phyloP scores from a whole-genome alignment of 2,888 invertebrate genomes.

The Drosophila mimica region DNA sequence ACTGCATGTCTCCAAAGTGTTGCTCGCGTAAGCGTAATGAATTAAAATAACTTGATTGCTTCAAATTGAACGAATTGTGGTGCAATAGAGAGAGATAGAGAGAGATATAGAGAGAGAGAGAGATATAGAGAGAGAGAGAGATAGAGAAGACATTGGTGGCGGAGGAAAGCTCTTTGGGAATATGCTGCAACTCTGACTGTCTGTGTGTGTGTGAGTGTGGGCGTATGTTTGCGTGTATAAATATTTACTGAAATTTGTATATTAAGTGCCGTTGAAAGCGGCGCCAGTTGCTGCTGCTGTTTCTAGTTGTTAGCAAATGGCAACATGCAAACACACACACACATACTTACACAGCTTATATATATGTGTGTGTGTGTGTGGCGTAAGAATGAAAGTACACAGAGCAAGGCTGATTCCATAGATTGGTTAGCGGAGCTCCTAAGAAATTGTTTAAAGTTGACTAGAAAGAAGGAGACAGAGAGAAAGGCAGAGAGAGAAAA shows the following conservation, averaged over 20 bases:
- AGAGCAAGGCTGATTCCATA: constrained; percentile 50
- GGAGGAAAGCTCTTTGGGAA: constrained; percentile 45
- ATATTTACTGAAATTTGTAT: constrained; percentile 81
- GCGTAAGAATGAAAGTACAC: constrained; percentile 35
- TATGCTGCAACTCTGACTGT: constrained; percentile 16
- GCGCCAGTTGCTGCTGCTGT: constrained; percentile 48
- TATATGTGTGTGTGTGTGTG: constrained; percentile 1
- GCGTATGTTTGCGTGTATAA: constrained; percentile 47
- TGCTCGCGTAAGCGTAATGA: constrained; percentile 79
- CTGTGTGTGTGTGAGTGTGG: constrained; percentile 23
- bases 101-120: not conserved
- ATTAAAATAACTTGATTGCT: constrained; percentile 82
- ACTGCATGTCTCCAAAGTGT: constrained; percentile 72
- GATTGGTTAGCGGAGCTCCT: constrained; percentile 9
- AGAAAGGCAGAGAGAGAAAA: not conserved
- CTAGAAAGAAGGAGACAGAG: not conserved
- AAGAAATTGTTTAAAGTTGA: not conserved
- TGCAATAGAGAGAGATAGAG: constrained; percentile 11
- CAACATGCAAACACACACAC: constrained; percentile 31
- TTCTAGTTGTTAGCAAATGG: constrained; percentile 43
- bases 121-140: not conserved
- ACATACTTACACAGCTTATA: constrained; percentile 10
- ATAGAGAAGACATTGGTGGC: not conserved
- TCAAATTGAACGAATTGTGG: constrained; percentile 80
- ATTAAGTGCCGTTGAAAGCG: constrained; percentile 72